phyloP scores from a whole-genome alignment of 2,888 invertebrate genomes.

The Diarsia dahlii region DNA sequence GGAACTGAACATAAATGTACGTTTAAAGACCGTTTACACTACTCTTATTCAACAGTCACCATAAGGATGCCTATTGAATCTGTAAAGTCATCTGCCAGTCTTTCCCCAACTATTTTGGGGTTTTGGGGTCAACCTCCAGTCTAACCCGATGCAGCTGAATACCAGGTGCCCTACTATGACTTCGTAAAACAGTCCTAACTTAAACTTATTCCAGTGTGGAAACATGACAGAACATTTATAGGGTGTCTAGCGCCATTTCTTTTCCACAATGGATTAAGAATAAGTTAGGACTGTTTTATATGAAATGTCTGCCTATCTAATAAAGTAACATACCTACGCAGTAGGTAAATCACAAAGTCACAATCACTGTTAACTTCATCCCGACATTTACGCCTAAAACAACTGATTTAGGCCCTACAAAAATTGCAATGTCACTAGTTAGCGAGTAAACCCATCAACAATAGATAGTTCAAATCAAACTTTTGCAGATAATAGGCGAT shows the following conservation, averaged over 20 bases:
- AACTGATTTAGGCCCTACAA: background rate
- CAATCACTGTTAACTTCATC: background rate
- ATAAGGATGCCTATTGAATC: no score
- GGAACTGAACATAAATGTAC: background rate
- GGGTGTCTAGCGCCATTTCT: no score
- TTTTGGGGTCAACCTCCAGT: background rate
- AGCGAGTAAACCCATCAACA: conserved; percentile 20
- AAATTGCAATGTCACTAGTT: background rate
- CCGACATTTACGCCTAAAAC: background rate
- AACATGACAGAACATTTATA: no score
- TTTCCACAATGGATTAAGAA: no score
- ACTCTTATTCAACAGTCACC: no score
- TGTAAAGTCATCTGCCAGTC: no score
- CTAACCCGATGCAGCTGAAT: background rate
- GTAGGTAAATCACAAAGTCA: background rate
- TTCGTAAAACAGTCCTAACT: no score
- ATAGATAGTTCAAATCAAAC: conserved; percentile 41
- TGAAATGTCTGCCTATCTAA: background rate
- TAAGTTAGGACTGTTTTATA: no score
- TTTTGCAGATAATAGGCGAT: conserved; percentile 55
- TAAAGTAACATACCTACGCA: background rate
- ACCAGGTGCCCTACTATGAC: no score
- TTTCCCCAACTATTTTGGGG: background rate
- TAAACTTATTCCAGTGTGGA: no score
- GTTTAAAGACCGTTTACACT: no score